Evolutionary conservation across 2,113 vertebrate genomes (phyloP), one percentile per base, ranked within the genome.

Genomic region (Larimichthys crocea): DNA sequence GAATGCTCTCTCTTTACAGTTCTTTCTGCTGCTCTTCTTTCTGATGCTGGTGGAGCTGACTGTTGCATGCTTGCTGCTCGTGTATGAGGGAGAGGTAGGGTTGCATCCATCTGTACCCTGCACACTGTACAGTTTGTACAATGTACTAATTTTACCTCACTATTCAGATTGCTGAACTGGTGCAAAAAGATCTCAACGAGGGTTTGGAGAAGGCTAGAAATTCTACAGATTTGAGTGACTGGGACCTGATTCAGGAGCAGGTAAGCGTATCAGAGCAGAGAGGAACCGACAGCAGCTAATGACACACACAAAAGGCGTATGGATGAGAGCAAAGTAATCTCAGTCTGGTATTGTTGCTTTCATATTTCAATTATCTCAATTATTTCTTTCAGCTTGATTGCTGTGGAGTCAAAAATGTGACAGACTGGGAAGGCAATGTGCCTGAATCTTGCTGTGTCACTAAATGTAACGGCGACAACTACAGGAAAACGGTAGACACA

Each of bases 21-120:
- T 97, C 75, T 97, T 97, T 91, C 64, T 95, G 77, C 57, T 97
- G 80, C 91, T 97, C 69, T 93, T 97, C 80, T 9, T 96, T 20
- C 93, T 97, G 79, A 96, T 97, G 89, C 77, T 97, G 90, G 83
- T 89, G 48, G 95, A 97, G 87, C 92, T 97, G 86, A 69, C 72
- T 0, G 59, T 87, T 11, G 96, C 96, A 2, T 96, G 96, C 57
- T 3, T 96, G 44, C 94, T 97, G 19, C 96, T 97, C 14, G 2
- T 96, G 24, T 94, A 94, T 7, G 96, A 97, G 75, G 0, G 1
- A 0, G 0, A 94, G 79, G 97, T 97, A 89, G 14, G 90, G 22
- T 11, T 26, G 8, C 63, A 1, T 40, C 44, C 10, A 15, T 22
- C 20, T 10, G 8, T 4, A 10, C n/a, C 2, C 3, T 52, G 42